A percentile compares a stretch with the other conserved stretches of the same genome.
Conservation (phyloP, 2,888 invertebrate genomes). For the Alloplasta piceator region DNA sequence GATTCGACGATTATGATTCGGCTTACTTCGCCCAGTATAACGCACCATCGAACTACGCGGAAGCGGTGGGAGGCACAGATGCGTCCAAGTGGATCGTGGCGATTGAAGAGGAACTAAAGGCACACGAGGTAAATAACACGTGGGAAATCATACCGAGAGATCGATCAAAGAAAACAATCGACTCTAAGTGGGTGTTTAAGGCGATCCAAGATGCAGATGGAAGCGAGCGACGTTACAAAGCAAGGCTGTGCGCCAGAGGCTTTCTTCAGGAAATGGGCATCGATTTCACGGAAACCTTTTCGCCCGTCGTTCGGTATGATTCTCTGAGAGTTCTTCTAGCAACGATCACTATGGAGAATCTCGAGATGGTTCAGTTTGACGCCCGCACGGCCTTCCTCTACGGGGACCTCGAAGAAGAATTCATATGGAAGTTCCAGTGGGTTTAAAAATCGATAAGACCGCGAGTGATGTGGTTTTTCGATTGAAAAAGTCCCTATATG, state of each 20-base stretch:
- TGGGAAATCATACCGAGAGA: conserved; percentile 18
- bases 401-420: conserved; percentile 47
- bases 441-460: not conserved
- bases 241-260: conserved; percentile 12
- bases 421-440: conserved; percentile 42
- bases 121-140: conserved; percentile 27
- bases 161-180: not conserved
- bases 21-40: conserved; percentile 9
- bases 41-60: not conserved
- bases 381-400: conserved; percentile 46
- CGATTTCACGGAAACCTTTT: too few relatives aligned
- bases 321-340: conserved; percentile 22
- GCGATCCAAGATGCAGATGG: not conserved
- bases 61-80: conserved; percentile 9
- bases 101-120: conserved; percentile 22
- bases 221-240: conserved; percentile 1
- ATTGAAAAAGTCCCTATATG: conserved; percentile 71
- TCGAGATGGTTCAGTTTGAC: conserved; percentile 53
- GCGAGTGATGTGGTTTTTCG: conserved; percentile 39
- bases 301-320: conserved; percentile 41
- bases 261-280: conserved; percentile 22
- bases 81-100: conserved; percentile 10
- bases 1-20: not conserved
- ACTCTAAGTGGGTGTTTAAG: conserved; percentile 35
- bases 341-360: not conserved